phyloP scores from a whole-genome alignment of 2,113 vertebrate genomes.

The Hydrochoerus hydrochaeris region DNA sequence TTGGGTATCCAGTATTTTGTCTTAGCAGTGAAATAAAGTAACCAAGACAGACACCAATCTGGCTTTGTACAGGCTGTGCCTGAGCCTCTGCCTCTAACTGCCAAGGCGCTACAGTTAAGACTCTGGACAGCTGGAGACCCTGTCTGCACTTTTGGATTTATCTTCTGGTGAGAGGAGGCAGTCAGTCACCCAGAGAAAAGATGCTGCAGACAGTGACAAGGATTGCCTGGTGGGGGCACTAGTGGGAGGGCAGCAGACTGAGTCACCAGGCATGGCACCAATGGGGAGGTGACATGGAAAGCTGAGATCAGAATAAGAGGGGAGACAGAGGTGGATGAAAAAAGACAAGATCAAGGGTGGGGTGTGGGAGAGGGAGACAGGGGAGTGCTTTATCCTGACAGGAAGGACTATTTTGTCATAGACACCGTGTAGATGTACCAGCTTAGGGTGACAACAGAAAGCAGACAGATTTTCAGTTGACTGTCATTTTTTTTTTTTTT shows the following conservation, averaged over 20 bases:
- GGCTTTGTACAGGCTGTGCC: background rate
- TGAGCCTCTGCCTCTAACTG: background rate
- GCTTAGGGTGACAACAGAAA: background rate
- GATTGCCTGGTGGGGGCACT: background rate
- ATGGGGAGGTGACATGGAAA: background rate
- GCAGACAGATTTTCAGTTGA: background rate
- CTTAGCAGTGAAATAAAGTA: background rate
- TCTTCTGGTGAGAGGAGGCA: background rate
- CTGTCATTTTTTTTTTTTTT: background rate
- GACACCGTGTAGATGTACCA: background rate
- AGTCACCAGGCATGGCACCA: background rate
- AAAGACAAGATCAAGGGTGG: background rate
- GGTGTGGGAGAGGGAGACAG: too few species aligned
- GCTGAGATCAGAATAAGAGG: background rate
- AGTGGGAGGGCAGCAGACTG: background rate
- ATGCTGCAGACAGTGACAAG: rapidly evolving
- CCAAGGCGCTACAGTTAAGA: background rate
- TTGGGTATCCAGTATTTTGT: background rate
- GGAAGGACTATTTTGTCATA: background rate
- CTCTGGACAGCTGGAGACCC: background rate
- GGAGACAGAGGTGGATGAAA: background rate
- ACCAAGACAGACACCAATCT: background rate
- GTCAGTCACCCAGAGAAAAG: background rate
- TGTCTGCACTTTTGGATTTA: background rate
- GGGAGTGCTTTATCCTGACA: background rate